These are phyloP conservation scores for Pachypsylla venusta DNA, from an alignment of 1,140 invertebrate species.

Conservation along the genomic window DNA sequence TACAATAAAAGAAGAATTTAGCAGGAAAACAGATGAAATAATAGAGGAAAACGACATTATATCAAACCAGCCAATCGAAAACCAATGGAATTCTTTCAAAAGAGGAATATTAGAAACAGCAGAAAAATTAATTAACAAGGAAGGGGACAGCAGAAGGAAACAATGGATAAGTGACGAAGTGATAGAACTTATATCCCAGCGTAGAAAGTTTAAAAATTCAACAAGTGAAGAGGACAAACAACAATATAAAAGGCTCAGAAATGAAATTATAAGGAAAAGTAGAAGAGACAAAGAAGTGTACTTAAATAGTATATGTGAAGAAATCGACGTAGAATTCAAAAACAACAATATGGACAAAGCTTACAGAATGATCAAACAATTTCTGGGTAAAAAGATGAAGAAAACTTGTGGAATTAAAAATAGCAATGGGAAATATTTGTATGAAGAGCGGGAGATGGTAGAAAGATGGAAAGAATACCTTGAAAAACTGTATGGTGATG, in stretches of 20 bases:
- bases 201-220: conserved; percentile 8
- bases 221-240: conserved; percentile 9
- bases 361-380: not conserved
- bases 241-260: conserved; percentile 13
- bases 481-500: not conserved
- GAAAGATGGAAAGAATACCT: conserved; percentile 9
- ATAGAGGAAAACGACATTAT: not conserved
- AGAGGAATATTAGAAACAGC: not conserved
- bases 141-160: not conserved
- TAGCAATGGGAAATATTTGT: conserved; percentile 1
- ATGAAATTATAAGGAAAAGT: conserved; percentile 7
- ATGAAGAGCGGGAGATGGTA: conserved; percentile 1
- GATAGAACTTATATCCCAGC: conserved; percentile 9
- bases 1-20: conserved; percentile 10
- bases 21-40: not conserved
- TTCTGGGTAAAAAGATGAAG: not conserved
- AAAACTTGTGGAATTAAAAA: not conserved
- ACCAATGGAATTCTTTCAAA: not conserved
- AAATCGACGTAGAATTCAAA: not conserved
- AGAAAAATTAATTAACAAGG: not conserved
- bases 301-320: not conserved
- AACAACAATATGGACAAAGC: not conserved
- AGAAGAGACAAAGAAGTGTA: conserved; percentile 8
- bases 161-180: conserved; percentile 6
- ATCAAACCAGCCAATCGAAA: not conserved